These are phyloP conservation scores for Thunnus maccoyii DNA, from an alignment of 2,113 vertebrate genomes.

Conservation along the genomic window DNA sequence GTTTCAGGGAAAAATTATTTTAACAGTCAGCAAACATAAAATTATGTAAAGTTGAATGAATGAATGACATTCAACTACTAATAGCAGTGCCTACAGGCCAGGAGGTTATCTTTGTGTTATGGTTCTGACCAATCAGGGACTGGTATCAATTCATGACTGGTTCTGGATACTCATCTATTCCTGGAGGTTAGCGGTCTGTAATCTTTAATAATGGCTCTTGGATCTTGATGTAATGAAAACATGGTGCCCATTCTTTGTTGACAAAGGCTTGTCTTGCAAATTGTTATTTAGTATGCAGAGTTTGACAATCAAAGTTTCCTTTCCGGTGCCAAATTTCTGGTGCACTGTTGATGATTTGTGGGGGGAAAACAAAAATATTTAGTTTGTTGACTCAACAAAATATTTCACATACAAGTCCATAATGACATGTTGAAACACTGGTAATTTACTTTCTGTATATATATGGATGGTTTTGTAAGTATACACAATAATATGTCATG, in stretches of 20 bases:
- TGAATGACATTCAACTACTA: not conserved
- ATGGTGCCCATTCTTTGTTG: slow-evolving; percentile 15
- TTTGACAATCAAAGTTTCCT: slow-evolving; percentile 14
- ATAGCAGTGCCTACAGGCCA: not conserved
- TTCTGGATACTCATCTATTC: not conserved
- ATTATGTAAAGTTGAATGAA: not conserved
- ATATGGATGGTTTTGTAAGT: not conserved
- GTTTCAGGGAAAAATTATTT: not conserved
- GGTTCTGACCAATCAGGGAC: not conserved
- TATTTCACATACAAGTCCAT: slow-evolving; percentile 34
- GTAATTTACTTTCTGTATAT: slow-evolving; percentile 16
- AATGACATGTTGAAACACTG: slow-evolving; percentile 35
- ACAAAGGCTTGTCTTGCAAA: slow-evolving; percentile 31
- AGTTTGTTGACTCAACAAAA: slow-evolving; percentile 15
- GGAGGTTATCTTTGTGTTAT: not conserved
- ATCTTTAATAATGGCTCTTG: slow-evolving; percentile 28
- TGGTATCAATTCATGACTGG: not conserved
- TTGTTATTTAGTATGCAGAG: slow-evolving; percentile 30
- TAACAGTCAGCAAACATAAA: not conserved
- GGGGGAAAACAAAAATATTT: slow-evolving; percentile 1
- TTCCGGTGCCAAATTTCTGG: not conserved
- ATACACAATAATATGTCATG: slow-evolving; percentile 26
- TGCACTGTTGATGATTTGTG: slow-evolving; percentile 13
- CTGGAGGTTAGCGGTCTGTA: slow-evolving; percentile 1
- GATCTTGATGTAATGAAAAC: slow-evolving; percentile 19